Conservation (phyloP, 1,140 invertebrate species). For the Atta texana region DNA sequence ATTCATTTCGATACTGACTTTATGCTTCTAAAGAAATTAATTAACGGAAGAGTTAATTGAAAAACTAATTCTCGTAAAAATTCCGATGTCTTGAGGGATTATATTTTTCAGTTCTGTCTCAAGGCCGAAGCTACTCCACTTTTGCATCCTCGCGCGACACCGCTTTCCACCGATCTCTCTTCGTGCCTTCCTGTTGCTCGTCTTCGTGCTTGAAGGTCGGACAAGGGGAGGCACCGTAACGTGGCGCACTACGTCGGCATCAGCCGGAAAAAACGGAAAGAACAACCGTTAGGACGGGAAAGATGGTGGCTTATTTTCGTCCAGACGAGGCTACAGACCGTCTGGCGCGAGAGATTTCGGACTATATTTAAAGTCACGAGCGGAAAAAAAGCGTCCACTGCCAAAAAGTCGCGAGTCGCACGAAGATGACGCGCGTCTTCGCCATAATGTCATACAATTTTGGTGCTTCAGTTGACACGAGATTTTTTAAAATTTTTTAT, state of each 20-base stretch:
- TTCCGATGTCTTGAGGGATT: neutral
- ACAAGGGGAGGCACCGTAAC: slow-evolving; percentile 42
- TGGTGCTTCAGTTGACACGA: neutral
- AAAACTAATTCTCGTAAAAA: neutral
- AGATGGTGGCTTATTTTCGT: slow-evolving; percentile 76
- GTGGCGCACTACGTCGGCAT: slow-evolving; percentile 32
- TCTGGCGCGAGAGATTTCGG: slow-evolving; percentile 64
- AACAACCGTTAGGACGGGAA: slow-evolving; percentile 69
- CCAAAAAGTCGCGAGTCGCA: slow-evolving; percentile 38
- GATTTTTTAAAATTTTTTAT: neutral
- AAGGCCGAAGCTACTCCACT: slow-evolving; percentile 43
- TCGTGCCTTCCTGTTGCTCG: slow-evolving; percentile 30
- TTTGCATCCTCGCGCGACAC: slow-evolving; percentile 37
- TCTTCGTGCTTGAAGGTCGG: slow-evolving; percentile 53
- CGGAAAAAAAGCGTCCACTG: slow-evolving; percentile 1
- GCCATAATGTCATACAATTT: neutral
- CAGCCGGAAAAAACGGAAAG: slow-evolving; percentile 63
- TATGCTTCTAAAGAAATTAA: neutral
- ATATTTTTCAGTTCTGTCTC: slow-evolving; percentile 32
- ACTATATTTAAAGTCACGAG: slow-evolving; percentile 60
- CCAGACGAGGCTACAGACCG: slow-evolving; percentile 74
- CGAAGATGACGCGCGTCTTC: slow-evolving; percentile 28
- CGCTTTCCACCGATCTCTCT: slow-evolving; percentile 11
- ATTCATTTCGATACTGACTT: neutral
- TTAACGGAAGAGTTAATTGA: neutral